These are phyloP conservation scores for Trichopria drosophilae DNA, from an alignment of 2,888 invertebrate species.

Conservation along the genomic window DNA sequence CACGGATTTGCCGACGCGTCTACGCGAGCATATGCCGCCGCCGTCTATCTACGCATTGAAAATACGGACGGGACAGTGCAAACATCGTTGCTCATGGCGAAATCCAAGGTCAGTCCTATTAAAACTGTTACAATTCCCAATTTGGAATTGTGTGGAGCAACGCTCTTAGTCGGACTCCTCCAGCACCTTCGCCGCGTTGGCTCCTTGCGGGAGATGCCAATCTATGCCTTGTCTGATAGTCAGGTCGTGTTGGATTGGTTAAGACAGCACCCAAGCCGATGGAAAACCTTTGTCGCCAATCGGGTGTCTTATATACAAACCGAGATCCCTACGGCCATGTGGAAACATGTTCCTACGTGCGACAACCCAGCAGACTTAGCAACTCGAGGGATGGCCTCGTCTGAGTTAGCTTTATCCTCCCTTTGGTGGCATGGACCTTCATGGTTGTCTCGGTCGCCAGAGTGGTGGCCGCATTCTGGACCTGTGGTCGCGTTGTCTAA, in stretches of 20 bases:
- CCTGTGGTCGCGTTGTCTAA: no score
- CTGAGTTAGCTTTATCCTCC: background rate
- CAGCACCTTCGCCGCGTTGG: conserved; percentile 10
- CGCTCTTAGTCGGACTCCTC: conserved; percentile 22
- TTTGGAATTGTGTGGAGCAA: conserved; percentile 29
- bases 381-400: background rate
- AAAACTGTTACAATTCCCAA: conserved; percentile 30
- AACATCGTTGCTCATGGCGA: conserved; percentile 21
- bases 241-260: no score
- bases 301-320: no score
- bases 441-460: background rate
- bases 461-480: background rate
- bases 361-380: no score
- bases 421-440: background rate
- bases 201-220: conserved; percentile 2
- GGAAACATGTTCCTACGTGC: no score
- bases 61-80: background rate
- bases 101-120: conserved; percentile 27
- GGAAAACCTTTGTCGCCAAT: no score
- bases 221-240: no score
- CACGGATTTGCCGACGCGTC: conserved; percentile 31
- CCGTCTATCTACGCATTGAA: conserved; percentile 19
- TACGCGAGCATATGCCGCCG: conserved; percentile 23
- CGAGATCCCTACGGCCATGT: no score
- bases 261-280: no score